phyloP scores from a whole-genome alignment of 1,140 invertebrate genomes.

The Tribolium madens region DNA sequence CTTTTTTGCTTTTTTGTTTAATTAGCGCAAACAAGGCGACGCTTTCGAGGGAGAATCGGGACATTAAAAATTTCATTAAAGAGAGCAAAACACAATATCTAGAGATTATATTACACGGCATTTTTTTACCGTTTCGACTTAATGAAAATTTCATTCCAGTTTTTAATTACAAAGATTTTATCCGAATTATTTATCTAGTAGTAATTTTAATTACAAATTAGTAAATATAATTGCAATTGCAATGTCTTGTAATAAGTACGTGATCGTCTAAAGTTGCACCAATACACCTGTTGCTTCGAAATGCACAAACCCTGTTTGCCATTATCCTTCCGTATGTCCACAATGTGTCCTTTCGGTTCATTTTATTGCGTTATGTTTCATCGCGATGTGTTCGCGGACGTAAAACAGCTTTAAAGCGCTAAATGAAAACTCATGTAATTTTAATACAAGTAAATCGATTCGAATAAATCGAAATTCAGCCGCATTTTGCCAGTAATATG shows the following conservation, averaged over 20 bases:
- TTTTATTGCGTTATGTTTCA: conserved; percentile 16
- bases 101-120: background rate
- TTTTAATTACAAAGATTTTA: background rate
- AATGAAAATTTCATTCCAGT: background rate
- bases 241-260: background rate
- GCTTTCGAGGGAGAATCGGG: background rate
- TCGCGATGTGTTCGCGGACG: background rate
- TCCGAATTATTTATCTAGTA: background rate
- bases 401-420: conserved; percentile 5
- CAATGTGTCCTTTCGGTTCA: conserved; percentile 14
- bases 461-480: conserved; percentile 1
- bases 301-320: background rate
- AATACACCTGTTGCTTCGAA: conserved; percentile 25
- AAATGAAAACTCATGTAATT: conserved; percentile 2
- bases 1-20: background rate
- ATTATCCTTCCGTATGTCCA: conserved; percentile 2
- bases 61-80: background rate
- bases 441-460: conserved; percentile 1
- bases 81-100: background rate
- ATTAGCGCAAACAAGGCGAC: background rate
- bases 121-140: background rate
- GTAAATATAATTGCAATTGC: background rate
- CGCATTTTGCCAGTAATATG: background rate
- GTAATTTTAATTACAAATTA: background rate
- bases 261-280: conserved; percentile 4